These are phyloP conservation scores for Trichogramma pretiosum DNA, from an alignment of 1,140 invertebrate species.

Conservation along the genomic window DNA sequence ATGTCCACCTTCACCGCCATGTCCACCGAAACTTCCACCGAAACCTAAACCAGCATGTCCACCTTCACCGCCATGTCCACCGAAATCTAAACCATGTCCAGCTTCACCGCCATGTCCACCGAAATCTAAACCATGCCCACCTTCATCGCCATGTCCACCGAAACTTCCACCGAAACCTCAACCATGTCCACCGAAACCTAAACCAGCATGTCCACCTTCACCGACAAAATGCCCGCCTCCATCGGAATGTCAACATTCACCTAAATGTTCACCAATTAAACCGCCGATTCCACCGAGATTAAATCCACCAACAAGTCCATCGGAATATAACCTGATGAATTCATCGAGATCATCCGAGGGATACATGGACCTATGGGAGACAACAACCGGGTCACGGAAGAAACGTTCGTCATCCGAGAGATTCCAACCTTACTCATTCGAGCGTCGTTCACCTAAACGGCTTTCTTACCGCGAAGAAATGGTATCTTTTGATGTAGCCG, in stretches of 20 bases:
- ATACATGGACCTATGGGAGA: no score
- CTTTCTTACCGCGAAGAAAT: no score
- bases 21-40: not conserved
- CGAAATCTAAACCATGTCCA: no score
- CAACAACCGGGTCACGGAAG: no score
- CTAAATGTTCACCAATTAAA: not conserved
- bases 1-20: no score
- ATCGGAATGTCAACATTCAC: no score
- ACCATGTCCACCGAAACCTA: slow-evolving; percentile 3
- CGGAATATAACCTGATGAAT: no score
- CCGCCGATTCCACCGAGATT: not conserved
- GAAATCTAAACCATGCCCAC: slow-evolving; percentile 5
- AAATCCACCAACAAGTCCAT: not conserved
- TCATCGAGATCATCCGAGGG: no score
- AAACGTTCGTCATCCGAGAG: no score
- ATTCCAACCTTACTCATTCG: no score
- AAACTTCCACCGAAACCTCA: slow-evolving; percentile 3
- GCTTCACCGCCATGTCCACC: not conserved
- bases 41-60: slow-evolving; percentile 8
- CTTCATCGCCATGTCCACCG: slow-evolving; percentile 1
- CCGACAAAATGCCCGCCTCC: not conserved
- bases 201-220: slow-evolving; percentile 1
- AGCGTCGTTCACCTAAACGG: no score
- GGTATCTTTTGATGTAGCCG: no score
- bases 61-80: slow-evolving; percentile 10